Base-by-base conservation (phyloP, 2,888 invertebrate species). In the Pyrocoelia pectoralis region DNA sequence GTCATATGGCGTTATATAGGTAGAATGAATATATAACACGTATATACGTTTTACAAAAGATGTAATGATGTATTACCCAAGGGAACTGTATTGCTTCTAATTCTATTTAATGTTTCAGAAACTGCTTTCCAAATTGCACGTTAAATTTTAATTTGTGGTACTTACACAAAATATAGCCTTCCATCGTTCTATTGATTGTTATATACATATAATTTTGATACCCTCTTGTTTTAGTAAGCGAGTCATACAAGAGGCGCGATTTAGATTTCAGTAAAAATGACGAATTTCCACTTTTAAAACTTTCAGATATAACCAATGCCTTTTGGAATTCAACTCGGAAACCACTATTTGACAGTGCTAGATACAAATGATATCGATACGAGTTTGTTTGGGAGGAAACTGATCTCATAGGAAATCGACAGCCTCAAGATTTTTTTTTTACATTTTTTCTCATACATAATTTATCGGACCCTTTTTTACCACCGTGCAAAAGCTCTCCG, bases 401-500 rank as follows among this genome's bases (percentile, higher is more conserved):
- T 17, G 15, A 17, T 46, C 46, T 46, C 46, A 46, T 10, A 17
- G 46, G 46, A 46, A 46, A 17, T 46, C 46, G 46, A 33, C 33
- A 33, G 33, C n/a, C 8, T 8, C 2, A 33, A 33, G 33, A 33
- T 33, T 33, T 33, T 53, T n/a, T n/a, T n/a, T 33, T 33, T 33
- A 33, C 33, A 33, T 33, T 33, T 33, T 24, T 8, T n/a, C n/a
- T 33, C 33, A 33, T 33, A 33, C 33, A 33, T 33, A n/a, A 33
- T 33, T 33, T 33, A 33, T 33, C 33, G 33, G n/a, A n/a, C n/a
- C 33, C n/a, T n/a, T 33, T 33, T 33, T 33, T 33, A 56, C 50
- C 60, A 52, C 56, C n/a, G 53, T 61, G 65, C 60, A 60, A 55
- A 59, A 59, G n/a, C 59, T 38, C 50, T 51, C 10, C 38, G 43